Evolutionary conservation across 2,888 invertebrate species (phyloP).

Genomic region (Campopleginae sp.): DNA sequence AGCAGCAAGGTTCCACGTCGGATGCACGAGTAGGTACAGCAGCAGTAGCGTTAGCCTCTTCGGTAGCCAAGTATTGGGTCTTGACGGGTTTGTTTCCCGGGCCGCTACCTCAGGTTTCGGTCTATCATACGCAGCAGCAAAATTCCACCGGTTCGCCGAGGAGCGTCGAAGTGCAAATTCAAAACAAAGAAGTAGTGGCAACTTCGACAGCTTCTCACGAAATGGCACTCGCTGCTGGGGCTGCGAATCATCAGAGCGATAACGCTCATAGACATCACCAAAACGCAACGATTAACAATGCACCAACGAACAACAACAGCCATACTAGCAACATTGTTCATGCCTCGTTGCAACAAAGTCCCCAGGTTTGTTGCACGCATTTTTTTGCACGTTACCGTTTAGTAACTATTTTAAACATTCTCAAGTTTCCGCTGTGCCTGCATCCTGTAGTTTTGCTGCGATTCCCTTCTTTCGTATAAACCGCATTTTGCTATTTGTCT

Average conservation of each 20-base stretch:
- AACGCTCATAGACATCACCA: slow-evolving; percentile 79
- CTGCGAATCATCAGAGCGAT: slow-evolving; percentile 79
- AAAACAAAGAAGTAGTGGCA: slow-evolving; percentile 79
- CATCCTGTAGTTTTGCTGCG: slow-evolving; percentile 22
- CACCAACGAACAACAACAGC: slow-evolving; percentile 77
- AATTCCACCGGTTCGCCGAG: slow-evolving; percentile 85
- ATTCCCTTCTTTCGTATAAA: slow-evolving; percentile 18
- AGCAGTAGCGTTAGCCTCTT: slow-evolving; percentile 89
- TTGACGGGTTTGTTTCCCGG: slow-evolving; percentile 92
- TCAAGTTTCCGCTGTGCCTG: slow-evolving; percentile 27
- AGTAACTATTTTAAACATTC: slow-evolving; percentile 43
- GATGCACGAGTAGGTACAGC: slow-evolving; percentile 85
- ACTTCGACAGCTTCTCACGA: slow-evolving; percentile 77
- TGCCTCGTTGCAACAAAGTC: slow-evolving; percentile 78
- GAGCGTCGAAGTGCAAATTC: slow-evolving; percentile 81
- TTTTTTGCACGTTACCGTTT: slow-evolving; percentile 69
- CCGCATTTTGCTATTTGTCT: background rate
- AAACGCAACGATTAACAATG: slow-evolving; percentile 75
- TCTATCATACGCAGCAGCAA: slow-evolving; percentile 86
- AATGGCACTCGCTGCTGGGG: slow-evolving; percentile 79
- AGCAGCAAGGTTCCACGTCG: slow-evolving; percentile 75
- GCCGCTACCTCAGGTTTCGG: slow-evolving; percentile 91
- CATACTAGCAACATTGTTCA: slow-evolving; percentile 78
- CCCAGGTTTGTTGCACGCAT: slow-evolving; percentile 82
- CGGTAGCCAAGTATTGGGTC: slow-evolving; percentile 93